Evolutionary conservation across 2,888 invertebrate species (phyloP), one percentile per base, ranked within the genome.

Genomic region (Cecidostiba fungosa): DNA sequence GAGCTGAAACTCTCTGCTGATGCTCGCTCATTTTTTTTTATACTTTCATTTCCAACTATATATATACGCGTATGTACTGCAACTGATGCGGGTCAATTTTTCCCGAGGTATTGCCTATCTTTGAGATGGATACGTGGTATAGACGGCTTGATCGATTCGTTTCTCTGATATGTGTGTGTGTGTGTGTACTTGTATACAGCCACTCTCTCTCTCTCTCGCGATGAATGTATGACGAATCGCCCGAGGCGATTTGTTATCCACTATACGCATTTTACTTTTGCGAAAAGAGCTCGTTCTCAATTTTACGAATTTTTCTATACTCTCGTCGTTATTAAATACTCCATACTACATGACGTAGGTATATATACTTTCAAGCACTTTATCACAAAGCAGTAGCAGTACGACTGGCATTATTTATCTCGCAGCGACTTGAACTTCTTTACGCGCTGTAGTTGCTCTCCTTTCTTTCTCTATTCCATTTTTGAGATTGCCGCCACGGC

Each of bases 31-130:
- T 19, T 4, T 59, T 59, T n/a, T 59, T 59, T 50, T 16, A n/a
- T 59, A 19, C 8, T n/a, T 59, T 8, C 23, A 16, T 50, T 16
- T 50, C 19, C 50, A 3, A 5, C 50, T 16, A 50, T 50, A 4
- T 16, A 50, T 19, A 5, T n/a, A 10, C 54, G 54, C 54, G 50
- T 54, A 14, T 50, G 19, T 16, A 19, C n/a, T 6, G 8, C 54
- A 23, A 16, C 54, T 66, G 66, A 66, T 66, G 29, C 66, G 26
- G 29, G 26, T 66, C 66, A 12, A 66, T 62, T 62, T 62, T 62
- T 62, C 62, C 8, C 54, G 12, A 62, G 0, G n/a, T 14, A 62
- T 26, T 62, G 0, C 26, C 62, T 62, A 14, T 26, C 26, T 62
- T 26, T 1, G 12, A 26, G 62, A 12, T 62, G 10, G 19, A n/a